Percentiles rank a stretch among this genome's conserved stretches.
Conservation (phyloP, 2,113 vertebrate genomes). For the Hemiscyllium ocellatum region DNA sequence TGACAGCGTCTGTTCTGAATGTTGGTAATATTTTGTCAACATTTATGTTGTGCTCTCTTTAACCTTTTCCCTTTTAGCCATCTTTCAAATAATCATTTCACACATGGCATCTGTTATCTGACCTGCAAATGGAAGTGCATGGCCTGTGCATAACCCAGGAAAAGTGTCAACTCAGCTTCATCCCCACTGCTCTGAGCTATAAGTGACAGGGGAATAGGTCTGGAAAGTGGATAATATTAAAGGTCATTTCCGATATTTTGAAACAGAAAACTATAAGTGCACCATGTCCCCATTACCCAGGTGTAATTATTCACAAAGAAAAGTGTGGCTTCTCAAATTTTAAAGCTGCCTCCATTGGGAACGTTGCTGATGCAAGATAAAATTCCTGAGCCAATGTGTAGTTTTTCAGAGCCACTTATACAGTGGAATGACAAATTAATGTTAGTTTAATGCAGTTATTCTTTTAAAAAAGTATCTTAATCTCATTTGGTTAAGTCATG, state of each 20-base stretch:
- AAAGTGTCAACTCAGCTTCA: slow-evolving; percentile 17
- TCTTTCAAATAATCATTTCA: slow-evolving; percentile 33
- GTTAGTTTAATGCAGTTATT: background rate
- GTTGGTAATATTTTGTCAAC: background rate
- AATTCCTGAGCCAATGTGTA: background rate
- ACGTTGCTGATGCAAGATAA: background rate
- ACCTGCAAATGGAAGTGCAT: slow-evolving; percentile 24
- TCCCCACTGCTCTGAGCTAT: slow-evolving; percentile 17
- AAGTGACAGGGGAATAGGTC: slow-evolving; percentile 12
- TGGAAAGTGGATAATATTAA: slow-evolving; percentile 29
- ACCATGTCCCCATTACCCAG: background rate
- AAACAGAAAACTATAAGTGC: slow-evolving; percentile 19
- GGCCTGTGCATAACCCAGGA: slow-evolving; percentile 29
- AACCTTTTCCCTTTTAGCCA: slow-evolving; percentile 28
- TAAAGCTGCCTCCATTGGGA: background rate
- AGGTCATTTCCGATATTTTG: slow-evolving; percentile 31
- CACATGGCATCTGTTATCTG: slow-evolving; percentile 31
- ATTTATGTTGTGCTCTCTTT: slow-evolving; percentile 17
- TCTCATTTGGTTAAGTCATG: background rate
- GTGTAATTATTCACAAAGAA: background rate
- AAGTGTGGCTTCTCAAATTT: background rate
- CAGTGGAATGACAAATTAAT: background rate
- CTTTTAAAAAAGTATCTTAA: background rate
- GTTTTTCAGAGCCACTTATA: background rate
- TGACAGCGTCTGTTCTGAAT: background rate